Base-by-base conservation (phyloP, 2,888 invertebrate species). In the Tetheella fluctuosa region DNA sequence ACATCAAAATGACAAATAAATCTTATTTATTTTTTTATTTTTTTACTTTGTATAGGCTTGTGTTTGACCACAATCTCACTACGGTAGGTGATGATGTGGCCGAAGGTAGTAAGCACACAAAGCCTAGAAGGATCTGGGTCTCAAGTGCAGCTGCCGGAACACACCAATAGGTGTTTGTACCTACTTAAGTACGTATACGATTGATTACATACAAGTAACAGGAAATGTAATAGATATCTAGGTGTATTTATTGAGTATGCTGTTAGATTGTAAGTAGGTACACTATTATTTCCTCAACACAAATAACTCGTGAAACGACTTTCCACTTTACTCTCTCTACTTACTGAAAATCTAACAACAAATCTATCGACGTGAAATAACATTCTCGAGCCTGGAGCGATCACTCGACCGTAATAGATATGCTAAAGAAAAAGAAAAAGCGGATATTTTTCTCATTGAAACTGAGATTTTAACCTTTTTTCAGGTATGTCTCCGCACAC, bases 401-500 rank as follows among this genome's bases (percentile, higher is more conserved):
- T 58, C 34, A 52, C 23, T 23, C n/a, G 8, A 56, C n/a, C 2
- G 20, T 48, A 48, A 0, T 4, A 42, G 42, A 42, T 20, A 48
- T 20, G 48, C 6, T 20, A 20, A 20, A 15, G 48, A 20, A 48
- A 48, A 48, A 20, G 48, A 48, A 20, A 48, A 20, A 15, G 20
- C 1, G 2, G 48, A 48, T 48, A 20, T 20, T 1, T 20, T 5
- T n/a, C 42, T 17, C 42, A n/a, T 42, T 17, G 8, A 42, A 42
- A 48, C 20, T 20, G 15, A 48, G 48, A 48, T 48, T 48, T n/a
- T n/a, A 57, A 59, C n/a, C 52, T 52, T 30, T 52, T 77, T 83
- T 7, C 68, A 95, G 95, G 94, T 95, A 95, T 78, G 95, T 94
- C 65, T 95, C 95, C 71, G 94, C 95, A 1, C 94, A 94, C 69